Percentiles rank a stretch among this genome's conserved stretches.
Conservation (phyloP, 2,113 vertebrate species). For the Corythaixoides concolor region DNA sequence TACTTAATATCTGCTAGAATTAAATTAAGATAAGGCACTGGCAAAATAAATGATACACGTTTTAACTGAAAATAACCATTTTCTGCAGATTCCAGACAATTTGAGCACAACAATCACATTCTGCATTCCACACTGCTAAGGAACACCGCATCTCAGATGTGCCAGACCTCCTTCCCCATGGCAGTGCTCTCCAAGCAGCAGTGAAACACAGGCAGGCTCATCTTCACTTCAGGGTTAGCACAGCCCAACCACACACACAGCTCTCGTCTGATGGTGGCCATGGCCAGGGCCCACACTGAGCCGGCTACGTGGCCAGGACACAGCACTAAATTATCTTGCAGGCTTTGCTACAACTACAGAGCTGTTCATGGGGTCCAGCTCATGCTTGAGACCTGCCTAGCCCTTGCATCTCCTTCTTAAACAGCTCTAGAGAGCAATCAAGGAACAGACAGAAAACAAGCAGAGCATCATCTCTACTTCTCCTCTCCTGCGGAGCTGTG, state of each 20-base stretch:
- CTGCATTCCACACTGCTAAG: background rate
- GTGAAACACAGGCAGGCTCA: fast-evolving
- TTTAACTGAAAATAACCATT: slow-evolving; percentile 16
- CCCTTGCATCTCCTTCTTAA: background rate
- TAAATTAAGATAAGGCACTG: slow-evolving; percentile 43
- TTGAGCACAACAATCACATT: background rate
- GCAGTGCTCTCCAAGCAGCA: background rate
- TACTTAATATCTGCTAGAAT: slow-evolving; percentile 34
- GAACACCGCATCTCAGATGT: background rate
- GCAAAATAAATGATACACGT: background rate
- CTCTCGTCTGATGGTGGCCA: background rate
- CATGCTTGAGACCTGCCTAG: background rate
- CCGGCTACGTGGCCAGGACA: background rate
- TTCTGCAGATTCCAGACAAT: slow-evolving; percentile 5
- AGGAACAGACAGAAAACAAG: background rate
- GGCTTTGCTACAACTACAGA: background rate
- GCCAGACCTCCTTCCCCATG: fast-evolving
- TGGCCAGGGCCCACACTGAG: background rate
- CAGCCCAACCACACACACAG: background rate
- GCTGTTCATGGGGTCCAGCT: background rate
- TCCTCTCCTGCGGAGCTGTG: background rate
- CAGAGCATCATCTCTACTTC: background rate
- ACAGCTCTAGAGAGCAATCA: background rate
- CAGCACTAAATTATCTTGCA: background rate
- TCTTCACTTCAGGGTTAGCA: background rate